Evolutionary conservation across 2,113 vertebrate genomes (phyloP).

Genomic region (Orcinus orca): DNA sequence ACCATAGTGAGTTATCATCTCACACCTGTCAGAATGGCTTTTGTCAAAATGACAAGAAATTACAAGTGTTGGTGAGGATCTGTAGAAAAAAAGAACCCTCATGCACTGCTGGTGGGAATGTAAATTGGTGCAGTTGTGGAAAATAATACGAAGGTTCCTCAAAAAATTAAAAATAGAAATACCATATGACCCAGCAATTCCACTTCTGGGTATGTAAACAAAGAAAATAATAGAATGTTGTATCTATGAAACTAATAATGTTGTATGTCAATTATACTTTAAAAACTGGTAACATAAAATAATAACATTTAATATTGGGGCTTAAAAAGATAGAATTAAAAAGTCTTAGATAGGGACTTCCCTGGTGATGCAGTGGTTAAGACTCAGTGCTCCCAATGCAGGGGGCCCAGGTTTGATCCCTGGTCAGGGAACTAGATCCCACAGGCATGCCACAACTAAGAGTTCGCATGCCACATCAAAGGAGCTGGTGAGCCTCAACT

Average conservation of each 20-base stretch:
- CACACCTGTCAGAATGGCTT: neutral
- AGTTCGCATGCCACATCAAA: too few relatives aligned
- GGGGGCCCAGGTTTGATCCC: too few relatives aligned
- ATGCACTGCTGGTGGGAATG: neutral
- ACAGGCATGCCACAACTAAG: too few relatives aligned
- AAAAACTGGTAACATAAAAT: neutral
- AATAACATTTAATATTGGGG: neutral
- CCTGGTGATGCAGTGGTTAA: too few relatives aligned
- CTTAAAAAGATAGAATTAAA: neutral
- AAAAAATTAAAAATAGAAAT: neutral
- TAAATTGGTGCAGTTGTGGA: neutral
- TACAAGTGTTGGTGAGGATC: neutral
- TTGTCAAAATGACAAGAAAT: neutral
- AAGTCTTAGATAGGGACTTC: too few relatives aligned
- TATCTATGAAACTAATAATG: neutral
- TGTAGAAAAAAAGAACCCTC: neutral
- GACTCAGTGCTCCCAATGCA: too few relatives aligned
- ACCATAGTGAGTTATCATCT: neutral
- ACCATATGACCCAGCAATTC: neutral
- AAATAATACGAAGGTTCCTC: neutral
- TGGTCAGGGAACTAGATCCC: too few relatives aligned
- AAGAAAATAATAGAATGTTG: neutral
- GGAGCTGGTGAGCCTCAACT: too few relatives aligned
- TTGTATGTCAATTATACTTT: neutral
- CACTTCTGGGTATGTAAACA: neutral